These are phyloP conservation scores for Liparis tanakae DNA, from an alignment of 2,797 vertebrate species.

Conservation along the genomic window DNA sequence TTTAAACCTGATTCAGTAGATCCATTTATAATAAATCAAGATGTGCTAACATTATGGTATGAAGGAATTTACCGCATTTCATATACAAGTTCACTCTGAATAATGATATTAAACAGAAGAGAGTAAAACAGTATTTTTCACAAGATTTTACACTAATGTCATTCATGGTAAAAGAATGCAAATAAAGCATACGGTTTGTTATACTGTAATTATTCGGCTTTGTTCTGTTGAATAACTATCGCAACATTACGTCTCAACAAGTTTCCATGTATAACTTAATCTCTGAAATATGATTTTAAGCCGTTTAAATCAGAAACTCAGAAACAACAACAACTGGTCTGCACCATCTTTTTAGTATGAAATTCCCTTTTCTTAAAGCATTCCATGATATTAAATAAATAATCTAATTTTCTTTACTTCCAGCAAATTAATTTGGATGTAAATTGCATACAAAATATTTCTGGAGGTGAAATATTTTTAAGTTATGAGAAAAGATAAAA, in stretches of 20 bases:
- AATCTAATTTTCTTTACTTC: not conserved
- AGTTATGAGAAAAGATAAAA: not conserved
- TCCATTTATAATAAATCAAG: not conserved
- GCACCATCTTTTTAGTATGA: not conserved
- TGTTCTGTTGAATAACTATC: not conserved
- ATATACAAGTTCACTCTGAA: not conserved
- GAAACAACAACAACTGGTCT: not conserved
- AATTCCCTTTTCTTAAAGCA: not conserved
- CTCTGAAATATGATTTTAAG: not conserved
- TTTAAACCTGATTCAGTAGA: not conserved
- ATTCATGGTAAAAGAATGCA: not conserved
- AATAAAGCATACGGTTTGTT: not conserved
- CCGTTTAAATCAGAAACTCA: conserved; percentile 1
- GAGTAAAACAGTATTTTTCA: not conserved
- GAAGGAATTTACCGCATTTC: not conserved
- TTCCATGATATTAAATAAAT: not conserved
- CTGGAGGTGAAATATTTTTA: conserved; percentile 1
- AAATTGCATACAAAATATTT: too few species aligned
- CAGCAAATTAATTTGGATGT: not conserved
- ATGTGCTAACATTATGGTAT: not conserved
- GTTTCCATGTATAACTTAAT: not conserved
- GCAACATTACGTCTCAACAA: not conserved
- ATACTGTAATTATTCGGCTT: not conserved
- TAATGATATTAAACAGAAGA: not conserved
- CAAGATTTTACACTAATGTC: not conserved